Conservation (phyloP, 2,113 vertebrate species). For the Morone saxatilis region DNA sequence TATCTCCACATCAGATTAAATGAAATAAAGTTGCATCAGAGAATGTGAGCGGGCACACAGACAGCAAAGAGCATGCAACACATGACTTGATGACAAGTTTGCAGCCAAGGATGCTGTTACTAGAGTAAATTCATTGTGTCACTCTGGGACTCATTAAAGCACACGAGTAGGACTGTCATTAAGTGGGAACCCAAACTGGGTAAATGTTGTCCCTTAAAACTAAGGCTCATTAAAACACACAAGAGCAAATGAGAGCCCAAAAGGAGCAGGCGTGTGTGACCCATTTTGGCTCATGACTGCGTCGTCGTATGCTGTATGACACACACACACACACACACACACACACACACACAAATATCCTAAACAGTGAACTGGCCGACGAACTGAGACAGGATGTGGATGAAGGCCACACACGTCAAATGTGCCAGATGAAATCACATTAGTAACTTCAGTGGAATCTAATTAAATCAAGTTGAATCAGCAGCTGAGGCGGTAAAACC, state of each 20-base stretch:
- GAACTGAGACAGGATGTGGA: conserved; percentile 42
- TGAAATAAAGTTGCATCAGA: conserved; percentile 22
- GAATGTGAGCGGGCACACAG: neutral
- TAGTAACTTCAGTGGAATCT: conserved; percentile 66
- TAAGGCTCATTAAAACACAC: conserved; percentile 68
- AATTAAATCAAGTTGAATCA: conserved; percentile 70
- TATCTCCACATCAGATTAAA: conserved; percentile 1
- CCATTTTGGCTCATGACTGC: conserved; percentile 53
- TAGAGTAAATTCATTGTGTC: conserved; percentile 52
- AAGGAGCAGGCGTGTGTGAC: conserved; percentile 67
- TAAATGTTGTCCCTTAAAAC: conserved; percentile 63
- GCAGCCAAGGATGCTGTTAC: conserved; percentile 43
- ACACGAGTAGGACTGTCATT: conserved; percentile 40
- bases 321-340: conserved; percentile 27
- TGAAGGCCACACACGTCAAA: conserved; percentile 58
- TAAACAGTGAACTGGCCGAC: conserved; percentile 13
- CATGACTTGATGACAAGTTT: conserved; percentile 25
- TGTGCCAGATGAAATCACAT: conserved; percentile 68
- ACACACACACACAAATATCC: conserved; percentile 5
- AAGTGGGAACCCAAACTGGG: conserved; percentile 53
- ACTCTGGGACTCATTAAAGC: conserved; percentile 68
- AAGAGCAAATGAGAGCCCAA: conserved; percentile 51
- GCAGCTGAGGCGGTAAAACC: conserved; percentile 54
- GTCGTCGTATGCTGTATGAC: neutral
- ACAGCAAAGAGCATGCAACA: conserved; percentile 21